Percentiles rank a stretch among this genome's conserved stretches.
Evolutionary conservation across 2,888 invertebrate genomes (phyloP).

Genomic region (Acleris laterana): DNA sequence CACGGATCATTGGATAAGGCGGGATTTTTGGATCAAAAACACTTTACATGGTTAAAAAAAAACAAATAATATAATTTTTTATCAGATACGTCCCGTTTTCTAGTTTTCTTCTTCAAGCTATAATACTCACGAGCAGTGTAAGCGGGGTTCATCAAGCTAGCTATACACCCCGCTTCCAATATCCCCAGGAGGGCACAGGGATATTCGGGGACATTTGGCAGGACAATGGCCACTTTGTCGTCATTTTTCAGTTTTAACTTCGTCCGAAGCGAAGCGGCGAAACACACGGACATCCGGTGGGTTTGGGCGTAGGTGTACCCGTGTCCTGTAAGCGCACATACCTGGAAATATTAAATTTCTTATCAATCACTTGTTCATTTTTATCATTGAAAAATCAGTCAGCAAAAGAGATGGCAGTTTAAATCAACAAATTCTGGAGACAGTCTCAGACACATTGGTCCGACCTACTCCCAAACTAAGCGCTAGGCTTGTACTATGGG

Average conservation of each 20-base stretch:
- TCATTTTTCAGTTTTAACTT: slow-evolving; percentile 86
- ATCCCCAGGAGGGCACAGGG: slow-evolving; percentile 86
- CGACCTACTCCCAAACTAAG: too few species aligned
- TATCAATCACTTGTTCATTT: too few species aligned
- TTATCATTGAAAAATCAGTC: too few species aligned
- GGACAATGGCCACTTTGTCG: slow-evolving; percentile 88
- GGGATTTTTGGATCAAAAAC: too few species aligned
- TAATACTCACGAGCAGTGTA: slow-evolving; percentile 66
- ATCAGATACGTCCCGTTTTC: too few species aligned
- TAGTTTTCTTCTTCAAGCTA: too few species aligned
- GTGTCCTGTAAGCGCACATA: slow-evolving; percentile 89
- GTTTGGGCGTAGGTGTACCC: slow-evolving; percentile 89
- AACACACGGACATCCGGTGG: slow-evolving; percentile 84
- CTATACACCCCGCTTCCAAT: slow-evolving; percentile 87
- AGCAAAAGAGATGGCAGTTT: too few species aligned
- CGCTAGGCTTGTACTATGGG: neutral
- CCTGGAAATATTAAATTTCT: slow-evolving; percentile 72
- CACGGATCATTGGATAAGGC: too few species aligned
- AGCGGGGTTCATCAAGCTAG: slow-evolving; percentile 89
- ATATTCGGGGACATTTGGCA: slow-evolving; percentile 91
- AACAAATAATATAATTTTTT: too few species aligned
- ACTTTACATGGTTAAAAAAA: too few species aligned
- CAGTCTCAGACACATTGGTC: too few species aligned
- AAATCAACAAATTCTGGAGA: too few species aligned
- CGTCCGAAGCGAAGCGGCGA: slow-evolving; percentile 86